Conservation (phyloP, 1,140 invertebrate genomes). For the Eurosta solidaginis region DNA sequence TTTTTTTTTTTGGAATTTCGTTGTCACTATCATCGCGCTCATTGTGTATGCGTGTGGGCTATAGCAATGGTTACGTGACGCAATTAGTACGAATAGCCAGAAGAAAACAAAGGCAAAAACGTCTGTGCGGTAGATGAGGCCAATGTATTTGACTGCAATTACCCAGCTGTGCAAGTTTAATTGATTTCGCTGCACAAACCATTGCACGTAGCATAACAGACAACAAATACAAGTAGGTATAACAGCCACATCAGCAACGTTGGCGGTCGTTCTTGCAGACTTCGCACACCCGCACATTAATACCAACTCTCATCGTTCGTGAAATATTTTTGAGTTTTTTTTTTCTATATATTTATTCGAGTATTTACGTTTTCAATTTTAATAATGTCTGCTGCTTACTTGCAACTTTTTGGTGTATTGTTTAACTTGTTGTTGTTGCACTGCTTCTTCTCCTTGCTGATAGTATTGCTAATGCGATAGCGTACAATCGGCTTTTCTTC, state of each 20-base stretch:
- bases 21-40: neutral
- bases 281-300: neutral
- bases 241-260: neutral
- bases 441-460: too few species aligned
- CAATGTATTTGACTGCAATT: conserved; percentile 22
- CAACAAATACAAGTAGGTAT: too few species aligned
- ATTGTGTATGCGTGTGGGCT: conserved; percentile 21
- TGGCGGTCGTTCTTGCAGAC: neutral
- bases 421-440: neutral
- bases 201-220: neutral
- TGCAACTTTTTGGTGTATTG: neutral
- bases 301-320: neutral
- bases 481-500: neutral
- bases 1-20: neutral
- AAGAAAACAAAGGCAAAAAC: neutral
- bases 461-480: neutral
- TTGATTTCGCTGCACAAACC: conserved; percentile 9
- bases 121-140: neutral
- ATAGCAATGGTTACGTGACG: conserved; percentile 8
- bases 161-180: conserved; percentile 10
- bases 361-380: conserved; percentile 23
- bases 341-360: neutral
- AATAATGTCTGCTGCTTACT: neutral
- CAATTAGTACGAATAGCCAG: conserved; percentile 19
- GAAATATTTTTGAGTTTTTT: neutral